Evolutionary conservation across 2,888 invertebrate species (phyloP).

Genomic region (Drosophila barbarae): DNA sequence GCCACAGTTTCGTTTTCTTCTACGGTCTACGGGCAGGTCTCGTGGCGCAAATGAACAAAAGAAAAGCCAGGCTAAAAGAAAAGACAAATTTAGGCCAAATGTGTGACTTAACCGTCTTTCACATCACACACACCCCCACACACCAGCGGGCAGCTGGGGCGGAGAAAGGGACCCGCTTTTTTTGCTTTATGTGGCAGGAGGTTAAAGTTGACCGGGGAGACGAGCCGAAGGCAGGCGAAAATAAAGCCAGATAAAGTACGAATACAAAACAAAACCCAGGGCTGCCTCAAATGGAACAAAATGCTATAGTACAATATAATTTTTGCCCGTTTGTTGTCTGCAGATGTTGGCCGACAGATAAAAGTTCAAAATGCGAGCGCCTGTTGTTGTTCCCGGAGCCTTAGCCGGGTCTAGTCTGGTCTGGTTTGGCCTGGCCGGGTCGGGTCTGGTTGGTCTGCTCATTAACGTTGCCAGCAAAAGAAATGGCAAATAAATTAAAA

Average conservation of each 20-base stretch:
- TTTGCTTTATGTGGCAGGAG: conserved; percentile 62
- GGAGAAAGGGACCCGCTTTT: conserved; percentile 49
- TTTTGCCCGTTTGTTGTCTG: conserved; percentile 54
- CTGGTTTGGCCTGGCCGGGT: conserved; percentile 13
- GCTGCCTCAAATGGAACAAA: conserved; percentile 57
- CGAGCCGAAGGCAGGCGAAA: conserved; percentile 46
- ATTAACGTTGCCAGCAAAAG: conserved; percentile 68
- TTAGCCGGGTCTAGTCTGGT: conserved; percentile 30
- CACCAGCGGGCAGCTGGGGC: conserved; percentile 13
- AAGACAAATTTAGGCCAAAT: conserved; percentile 74
- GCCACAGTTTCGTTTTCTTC: conserved; percentile 56
- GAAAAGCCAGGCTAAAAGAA: conserved; percentile 61
- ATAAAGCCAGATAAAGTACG: conserved; percentile 12
- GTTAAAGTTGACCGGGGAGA: conserved; percentile 67
- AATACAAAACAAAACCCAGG: conserved; percentile 30
- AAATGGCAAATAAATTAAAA: conserved; percentile 76
- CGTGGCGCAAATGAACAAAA: conserved; percentile 69
- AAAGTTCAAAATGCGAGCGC: conserved; percentile 70
- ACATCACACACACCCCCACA: conserved; percentile 51
- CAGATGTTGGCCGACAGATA: conserved; percentile 64
- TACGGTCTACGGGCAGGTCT: conserved; percentile 48
- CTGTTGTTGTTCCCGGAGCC: conserved; percentile 21
- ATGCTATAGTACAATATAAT: conserved; percentile 68
- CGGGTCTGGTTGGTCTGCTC: conserved; percentile 60
- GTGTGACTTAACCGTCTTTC: conserved; percentile 75